Conservation (phyloP, 1,140 invertebrate genomes). For the Drosophila suzukii region DNA sequence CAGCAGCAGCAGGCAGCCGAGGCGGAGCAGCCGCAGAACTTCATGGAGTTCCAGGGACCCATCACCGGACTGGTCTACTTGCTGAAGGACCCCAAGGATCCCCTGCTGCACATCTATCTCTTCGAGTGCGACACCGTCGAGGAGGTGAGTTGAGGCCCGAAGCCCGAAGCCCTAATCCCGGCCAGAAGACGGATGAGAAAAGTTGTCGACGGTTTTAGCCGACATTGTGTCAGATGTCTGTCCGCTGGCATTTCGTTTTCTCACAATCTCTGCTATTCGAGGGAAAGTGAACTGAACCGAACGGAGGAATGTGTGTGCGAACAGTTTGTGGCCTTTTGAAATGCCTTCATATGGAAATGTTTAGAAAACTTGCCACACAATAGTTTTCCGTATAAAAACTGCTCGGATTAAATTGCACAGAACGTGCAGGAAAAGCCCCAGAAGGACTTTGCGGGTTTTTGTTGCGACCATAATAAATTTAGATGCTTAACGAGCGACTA, state of each 20-base stretch:
- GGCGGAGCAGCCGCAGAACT: constrained; percentile 70
- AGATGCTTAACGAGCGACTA: constrained; percentile 33
- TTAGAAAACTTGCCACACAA: constrained; percentile 56
- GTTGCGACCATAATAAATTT: constrained; percentile 21
- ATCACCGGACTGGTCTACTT: constrained; percentile 86
- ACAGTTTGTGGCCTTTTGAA: constrained; percentile 50
- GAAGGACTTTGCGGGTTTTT: constrained; percentile 27
- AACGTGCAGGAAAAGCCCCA: constrained; percentile 23
- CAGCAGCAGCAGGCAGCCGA: constrained; percentile 55
- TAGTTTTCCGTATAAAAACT: constrained; percentile 33
- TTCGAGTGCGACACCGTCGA: constrained; percentile 86
- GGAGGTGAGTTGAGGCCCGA: constrained; percentile 86
- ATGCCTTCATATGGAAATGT: constrained; percentile 61
- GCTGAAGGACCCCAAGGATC: constrained; percentile 87
- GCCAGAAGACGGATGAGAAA: constrained; percentile 43
- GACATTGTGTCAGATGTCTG: constrained; percentile 44
- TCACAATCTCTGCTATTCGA: constrained; percentile 34
- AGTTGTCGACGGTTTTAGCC: constrained; percentile 47
- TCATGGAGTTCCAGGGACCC: constrained; percentile 83
- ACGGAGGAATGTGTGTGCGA: constrained; percentile 29
- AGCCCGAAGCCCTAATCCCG: not conserved
- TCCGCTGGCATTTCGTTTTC: constrained; percentile 19
- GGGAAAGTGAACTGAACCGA: constrained; percentile 14
- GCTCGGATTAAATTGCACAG: constrained; percentile 46
- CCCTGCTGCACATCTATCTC: constrained; percentile 88